phyloP scores from a whole-genome alignment of 2,113 vertebrate species.

The Chionomys nivalis region DNA sequence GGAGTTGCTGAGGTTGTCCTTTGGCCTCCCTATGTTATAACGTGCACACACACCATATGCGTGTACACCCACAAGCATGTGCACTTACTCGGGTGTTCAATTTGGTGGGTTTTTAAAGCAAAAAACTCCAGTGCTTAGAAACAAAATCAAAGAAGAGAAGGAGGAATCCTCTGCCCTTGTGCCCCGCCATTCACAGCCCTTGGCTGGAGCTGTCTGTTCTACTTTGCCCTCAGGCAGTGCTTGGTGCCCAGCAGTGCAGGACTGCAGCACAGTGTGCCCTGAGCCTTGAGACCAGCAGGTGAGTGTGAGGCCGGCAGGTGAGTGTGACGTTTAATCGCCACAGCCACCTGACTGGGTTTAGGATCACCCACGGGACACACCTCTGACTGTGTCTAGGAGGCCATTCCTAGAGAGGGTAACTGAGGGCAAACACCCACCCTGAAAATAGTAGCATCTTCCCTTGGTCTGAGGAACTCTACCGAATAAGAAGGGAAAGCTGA shows the following conservation, averaged over 20 bases:
- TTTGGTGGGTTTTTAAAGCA: neutral
- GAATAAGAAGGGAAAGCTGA: neutral
- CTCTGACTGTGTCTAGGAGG: neutral
- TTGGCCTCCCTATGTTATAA: neutral
- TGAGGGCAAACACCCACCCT: neutral
- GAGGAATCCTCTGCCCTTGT: no score
- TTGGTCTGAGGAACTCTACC: neutral
- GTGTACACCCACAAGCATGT: neutral
- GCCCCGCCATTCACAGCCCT: accelerated
- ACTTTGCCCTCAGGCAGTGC: neutral
- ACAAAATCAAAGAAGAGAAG: neutral
- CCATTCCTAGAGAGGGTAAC: neutral
- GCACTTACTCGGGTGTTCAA: neutral
- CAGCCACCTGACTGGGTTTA: neutral
- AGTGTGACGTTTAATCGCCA: neutral
- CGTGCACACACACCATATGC: neutral
- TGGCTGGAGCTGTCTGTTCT: neutral
- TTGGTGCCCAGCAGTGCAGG: neutral
- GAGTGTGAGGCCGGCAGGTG: neutral
- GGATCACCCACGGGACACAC: neutral
- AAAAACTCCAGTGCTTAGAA: neutral
- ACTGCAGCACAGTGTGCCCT: neutral
- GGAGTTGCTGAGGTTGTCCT: neutral
- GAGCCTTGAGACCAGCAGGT: neutral
- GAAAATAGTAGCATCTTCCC: neutral